These are phyloP conservation scores for Nerophis ophidion DNA, from an alignment of 2,113 vertebrate species.

Conservation along the genomic window DNA sequence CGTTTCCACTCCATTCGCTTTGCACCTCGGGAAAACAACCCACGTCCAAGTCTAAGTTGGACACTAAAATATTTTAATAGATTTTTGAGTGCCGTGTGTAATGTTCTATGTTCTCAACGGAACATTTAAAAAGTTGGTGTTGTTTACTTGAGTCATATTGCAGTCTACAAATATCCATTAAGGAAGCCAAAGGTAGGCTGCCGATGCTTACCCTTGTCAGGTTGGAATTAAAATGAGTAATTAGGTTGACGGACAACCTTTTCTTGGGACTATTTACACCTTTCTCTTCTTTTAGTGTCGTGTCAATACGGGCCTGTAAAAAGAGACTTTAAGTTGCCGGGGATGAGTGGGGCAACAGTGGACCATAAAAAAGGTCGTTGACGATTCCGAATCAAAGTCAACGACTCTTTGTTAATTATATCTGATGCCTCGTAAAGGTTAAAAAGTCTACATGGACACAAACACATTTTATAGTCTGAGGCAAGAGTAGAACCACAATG, in stretches of 20 bases:
- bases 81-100: too few species aligned
- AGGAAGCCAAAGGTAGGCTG: too few species aligned
- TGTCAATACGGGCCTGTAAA: constrained; percentile 1
- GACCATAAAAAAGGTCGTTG: neutral
- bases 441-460: neutral
- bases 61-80: too few species aligned
- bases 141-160: too few species aligned
- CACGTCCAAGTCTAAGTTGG: too few species aligned
- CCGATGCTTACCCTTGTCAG: too few species aligned
- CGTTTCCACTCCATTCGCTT: too few species aligned
- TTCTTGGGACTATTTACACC: neutral
- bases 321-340: neutral
- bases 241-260: neutral
- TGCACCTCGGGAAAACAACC: too few species aligned
- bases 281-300: constrained; percentile 2
- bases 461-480: neutral
- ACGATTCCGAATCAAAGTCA: neutral
- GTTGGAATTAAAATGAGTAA: too few species aligned
- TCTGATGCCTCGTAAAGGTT: neutral
- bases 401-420: neutral
- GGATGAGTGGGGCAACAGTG: neutral
- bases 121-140: too few species aligned
- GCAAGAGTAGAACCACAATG: neutral
- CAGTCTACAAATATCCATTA: too few species aligned
- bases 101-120: too few species aligned